Conservation (phyloP, 2,797 vertebrate species). For the Chiloscyllium punctatum region DNA sequence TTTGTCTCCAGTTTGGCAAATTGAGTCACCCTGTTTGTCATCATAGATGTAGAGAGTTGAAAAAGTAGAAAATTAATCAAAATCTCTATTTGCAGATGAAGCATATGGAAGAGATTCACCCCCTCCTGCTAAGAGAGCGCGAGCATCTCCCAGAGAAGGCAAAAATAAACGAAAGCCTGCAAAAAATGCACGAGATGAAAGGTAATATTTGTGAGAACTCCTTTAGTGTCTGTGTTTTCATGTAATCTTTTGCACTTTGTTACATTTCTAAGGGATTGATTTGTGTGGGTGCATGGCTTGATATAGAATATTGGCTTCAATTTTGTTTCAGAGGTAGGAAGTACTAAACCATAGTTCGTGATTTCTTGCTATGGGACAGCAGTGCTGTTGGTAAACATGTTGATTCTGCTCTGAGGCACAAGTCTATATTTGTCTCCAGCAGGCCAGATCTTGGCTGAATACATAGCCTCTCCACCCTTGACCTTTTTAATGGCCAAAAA, state of each 20-base stretch:
- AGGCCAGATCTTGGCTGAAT: not conserved
- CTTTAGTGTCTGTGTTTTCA: not conserved
- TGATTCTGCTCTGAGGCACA: not conserved
- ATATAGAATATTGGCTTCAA: not conserved
- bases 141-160: conserved; percentile 81
- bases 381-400: not conserved
- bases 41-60: not conserved
- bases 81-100: conserved; percentile 64
- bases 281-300: not conserved
- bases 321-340: not conserved
- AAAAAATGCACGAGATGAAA: conserved; percentile 96
- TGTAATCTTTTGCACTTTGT: not conserved
- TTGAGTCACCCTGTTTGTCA: not conserved
- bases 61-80: not conserved
- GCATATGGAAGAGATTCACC: conserved; percentile 80
- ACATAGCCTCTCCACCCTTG: not conserved
- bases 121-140: conserved; percentile 87
- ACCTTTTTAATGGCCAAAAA: not conserved
- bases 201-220: conserved; percentile 55
- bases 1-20: not conserved
- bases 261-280: not conserved
- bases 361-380: not conserved
- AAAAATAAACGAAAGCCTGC: conserved; percentile 84
- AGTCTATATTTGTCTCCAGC: not conserved
- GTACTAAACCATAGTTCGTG: not conserved